phyloP scores from a whole-genome alignment of 2,797 vertebrate species.

The Melanotaenia trifasciata region DNA sequence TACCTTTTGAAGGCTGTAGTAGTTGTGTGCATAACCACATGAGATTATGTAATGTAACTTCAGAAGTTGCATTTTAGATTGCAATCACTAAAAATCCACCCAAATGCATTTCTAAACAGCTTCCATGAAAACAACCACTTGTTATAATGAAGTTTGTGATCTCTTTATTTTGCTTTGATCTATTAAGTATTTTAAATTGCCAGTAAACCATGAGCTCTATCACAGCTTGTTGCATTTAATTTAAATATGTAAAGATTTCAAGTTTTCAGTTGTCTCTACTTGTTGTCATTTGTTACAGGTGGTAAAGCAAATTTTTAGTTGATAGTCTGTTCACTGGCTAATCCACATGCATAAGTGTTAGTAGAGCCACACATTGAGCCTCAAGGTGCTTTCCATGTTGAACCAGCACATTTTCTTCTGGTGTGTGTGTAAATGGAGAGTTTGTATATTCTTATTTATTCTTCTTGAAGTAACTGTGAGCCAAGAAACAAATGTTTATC shows the following conservation, averaged over 20 bases:
- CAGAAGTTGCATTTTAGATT: conserved; percentile 50
- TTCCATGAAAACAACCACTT: conserved; percentile 52
- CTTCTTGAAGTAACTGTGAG: neutral
- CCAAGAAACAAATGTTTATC: neutral
- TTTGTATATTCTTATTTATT: neutral
- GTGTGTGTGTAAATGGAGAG: neutral
- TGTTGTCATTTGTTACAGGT: neutral
- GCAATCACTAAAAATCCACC: conserved; percentile 58
- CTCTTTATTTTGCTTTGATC: conserved; percentile 38
- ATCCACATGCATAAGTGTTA: neutral
- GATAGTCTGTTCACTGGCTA: neutral
- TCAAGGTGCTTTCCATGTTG: neutral
- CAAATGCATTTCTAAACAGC: conserved; percentile 63
- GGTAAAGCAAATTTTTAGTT: neutral
- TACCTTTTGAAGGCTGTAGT: conserved; percentile 66
- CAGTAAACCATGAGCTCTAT: conserved; percentile 28
- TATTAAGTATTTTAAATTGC: conserved; percentile 18
- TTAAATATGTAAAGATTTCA: neutral
- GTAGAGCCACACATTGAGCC: neutral
- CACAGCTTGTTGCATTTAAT: conserved; percentile 45
- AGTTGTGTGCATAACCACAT: conserved; percentile 51
- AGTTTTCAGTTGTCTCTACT: neutral
- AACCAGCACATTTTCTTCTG: neutral
- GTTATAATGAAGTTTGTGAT: conserved; percentile 42
- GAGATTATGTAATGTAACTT: conserved; percentile 60